Conservation (phyloP, 2,797 vertebrate species). For the Cebuella pygmaea region DNA sequence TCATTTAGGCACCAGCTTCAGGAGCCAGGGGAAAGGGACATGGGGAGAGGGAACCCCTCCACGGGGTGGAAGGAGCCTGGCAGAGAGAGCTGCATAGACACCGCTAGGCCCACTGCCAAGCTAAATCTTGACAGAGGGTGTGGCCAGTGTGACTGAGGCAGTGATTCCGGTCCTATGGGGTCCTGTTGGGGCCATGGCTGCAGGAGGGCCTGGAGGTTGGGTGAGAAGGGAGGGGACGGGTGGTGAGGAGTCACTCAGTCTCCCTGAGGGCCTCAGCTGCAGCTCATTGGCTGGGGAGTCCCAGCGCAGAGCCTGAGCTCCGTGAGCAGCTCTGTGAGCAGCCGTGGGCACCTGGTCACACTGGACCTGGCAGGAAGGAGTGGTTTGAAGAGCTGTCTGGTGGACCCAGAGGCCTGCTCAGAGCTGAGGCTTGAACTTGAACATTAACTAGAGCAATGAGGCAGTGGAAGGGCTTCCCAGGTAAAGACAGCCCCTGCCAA, state of each 20-base stretch:
- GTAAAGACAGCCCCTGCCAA: not conserved
- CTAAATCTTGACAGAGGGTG: not conserved
- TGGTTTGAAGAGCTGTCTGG: not conserved
- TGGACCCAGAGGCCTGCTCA: not conserved
- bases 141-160: not conserved
- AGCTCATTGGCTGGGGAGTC: not conserved
- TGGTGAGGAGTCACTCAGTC: not conserved
- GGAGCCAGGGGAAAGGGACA: not conserved
- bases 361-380: not conserved
- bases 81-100: not conserved
- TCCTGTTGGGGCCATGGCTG: not conserved
- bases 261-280: not conserved
- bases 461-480: not conserved
- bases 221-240: not conserved
- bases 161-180: not conserved
- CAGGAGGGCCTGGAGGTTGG: not conserved
- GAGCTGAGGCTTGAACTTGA: not conserved
- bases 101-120: not conserved
- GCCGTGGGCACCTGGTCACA: not conserved
- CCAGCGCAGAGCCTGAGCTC: not conserved
- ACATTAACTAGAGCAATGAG: not conserved
- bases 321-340: not conserved
- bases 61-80: not conserved
- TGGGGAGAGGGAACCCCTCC: not conserved
- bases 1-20: not conserved